Evolutionary conservation across 2,888 invertebrate genomes (phyloP).

Genomic region (Listrodromus nycthemerus): DNA sequence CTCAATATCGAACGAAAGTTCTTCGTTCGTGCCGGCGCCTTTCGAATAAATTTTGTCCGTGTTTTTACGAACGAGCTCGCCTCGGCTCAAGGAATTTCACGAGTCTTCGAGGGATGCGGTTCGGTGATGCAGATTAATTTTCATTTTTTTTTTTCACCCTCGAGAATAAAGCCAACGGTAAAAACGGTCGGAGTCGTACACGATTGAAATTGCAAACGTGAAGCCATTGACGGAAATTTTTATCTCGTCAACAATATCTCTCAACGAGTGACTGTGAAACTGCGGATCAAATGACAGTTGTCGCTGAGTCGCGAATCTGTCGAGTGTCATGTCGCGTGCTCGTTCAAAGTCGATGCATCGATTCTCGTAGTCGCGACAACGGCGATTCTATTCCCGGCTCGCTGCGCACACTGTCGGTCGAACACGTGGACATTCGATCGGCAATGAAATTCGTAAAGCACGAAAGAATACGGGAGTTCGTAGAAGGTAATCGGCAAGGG

Average conservation of each 20-base stretch:
- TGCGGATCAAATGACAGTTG: neutral
- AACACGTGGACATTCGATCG: neutral
- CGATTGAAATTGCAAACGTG: neutral
- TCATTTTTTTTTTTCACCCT: neutral
- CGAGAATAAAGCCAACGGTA: neutral
- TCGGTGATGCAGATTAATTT: neutral
- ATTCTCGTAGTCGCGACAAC: neutral
- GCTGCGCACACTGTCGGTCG: neutral
- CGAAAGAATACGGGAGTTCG: neutral
- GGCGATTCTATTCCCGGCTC: neutral
- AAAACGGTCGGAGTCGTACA: neutral
- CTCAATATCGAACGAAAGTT: slow-evolving; percentile 60
- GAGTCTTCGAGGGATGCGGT: neutral
- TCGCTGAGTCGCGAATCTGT: neutral
- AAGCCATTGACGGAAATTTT: too few relatives aligned
- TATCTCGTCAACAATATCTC: too few relatives aligned
- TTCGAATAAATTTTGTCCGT: slow-evolving; percentile 7
- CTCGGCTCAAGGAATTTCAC: slow-evolving; percentile 6
- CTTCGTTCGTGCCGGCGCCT: slow-evolving; percentile 46
- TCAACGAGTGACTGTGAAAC: neutral
- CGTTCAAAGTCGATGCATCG: neutral
- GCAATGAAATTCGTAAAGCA: slow-evolving; percentile 4
- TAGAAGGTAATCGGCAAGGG: neutral
- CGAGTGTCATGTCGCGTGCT: neutral
- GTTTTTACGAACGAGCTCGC: neutral